Conservation (phyloP, 1,140 invertebrate genomes). For the Chrysomallon squamiferum region DNA sequence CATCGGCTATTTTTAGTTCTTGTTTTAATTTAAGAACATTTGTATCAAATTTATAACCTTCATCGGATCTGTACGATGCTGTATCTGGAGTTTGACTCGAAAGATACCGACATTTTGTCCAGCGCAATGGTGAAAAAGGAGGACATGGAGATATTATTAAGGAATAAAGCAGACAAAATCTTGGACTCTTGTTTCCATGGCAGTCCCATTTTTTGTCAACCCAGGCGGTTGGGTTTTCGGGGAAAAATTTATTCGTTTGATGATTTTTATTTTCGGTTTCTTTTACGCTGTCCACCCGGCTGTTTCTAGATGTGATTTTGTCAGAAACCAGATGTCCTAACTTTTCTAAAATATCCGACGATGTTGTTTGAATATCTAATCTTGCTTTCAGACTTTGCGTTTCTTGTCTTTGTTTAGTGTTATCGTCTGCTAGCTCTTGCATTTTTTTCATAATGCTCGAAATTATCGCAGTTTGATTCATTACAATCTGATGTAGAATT, state of each 20-base stretch:
- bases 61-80: too few relatives aligned
- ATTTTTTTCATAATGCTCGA: constrained; percentile 41
- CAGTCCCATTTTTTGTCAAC: constrained; percentile 1
- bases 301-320: neutral
- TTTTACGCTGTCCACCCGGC: neutral
- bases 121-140: constrained; percentile 15
- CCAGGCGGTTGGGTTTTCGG: neutral
- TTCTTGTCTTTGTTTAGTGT: constrained; percentile 32
- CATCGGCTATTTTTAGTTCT: too few relatives aligned
- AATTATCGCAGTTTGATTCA: constrained; percentile 50
- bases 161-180: constrained; percentile 11
- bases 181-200: neutral
- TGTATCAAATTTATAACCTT: too few relatives aligned
- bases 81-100: neutral
- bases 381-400: constrained; percentile 24
- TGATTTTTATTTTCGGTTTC: neutral
- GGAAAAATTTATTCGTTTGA: neutral
- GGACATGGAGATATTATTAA: constrained; percentile 15
- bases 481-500: constrained; percentile 44
- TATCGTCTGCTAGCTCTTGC: constrained; percentile 44
- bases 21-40: too few relatives aligned
- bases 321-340: constrained; percentile 22
- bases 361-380: constrained; percentile 10
- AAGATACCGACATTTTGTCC: constrained; percentile 10
- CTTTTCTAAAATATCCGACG: constrained; percentile 20